A percentile compares a stretch with the other conserved stretches of the same genome.
phyloP scores from a whole-genome alignment of 64 coral and sea anemone species.

The Stichodactyla helianthus region DNA sequence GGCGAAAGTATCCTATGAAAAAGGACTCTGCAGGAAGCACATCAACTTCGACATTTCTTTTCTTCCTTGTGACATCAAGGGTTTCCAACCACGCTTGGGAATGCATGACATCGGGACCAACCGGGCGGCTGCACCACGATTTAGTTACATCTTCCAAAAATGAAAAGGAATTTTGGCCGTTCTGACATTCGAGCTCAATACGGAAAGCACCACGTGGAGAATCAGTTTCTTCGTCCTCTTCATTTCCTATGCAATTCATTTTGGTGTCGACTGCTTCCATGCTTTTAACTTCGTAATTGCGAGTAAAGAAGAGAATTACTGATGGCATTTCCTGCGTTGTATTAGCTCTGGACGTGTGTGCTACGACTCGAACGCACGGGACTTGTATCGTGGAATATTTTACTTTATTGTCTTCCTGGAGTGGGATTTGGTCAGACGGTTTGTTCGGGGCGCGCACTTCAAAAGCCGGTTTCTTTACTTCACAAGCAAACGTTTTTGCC shows the following conservation, averaged over 20 bases:
- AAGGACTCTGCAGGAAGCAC: constrained; percentile 41
- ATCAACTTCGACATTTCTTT: constrained; percentile 41
- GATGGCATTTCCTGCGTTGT: not conserved
- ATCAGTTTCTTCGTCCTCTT: not conserved
- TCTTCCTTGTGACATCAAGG: constrained; percentile 14
- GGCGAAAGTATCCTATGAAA: constrained; percentile 64
- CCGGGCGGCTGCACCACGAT: not conserved
- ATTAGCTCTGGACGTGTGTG: not conserved
- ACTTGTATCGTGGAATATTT: not conserved
- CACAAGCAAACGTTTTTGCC: constrained; percentile 61
- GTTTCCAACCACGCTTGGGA: constrained; percentile 36
- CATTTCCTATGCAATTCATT: not conserved
- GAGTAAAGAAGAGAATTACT: not conserved
- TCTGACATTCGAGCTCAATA: not conserved
- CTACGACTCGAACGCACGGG: not conserved
- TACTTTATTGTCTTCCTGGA: not conserved
- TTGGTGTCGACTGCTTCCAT: not conserved
- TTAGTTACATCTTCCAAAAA: not conserved
- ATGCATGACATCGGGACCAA: not conserved
- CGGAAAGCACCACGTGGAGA: not conserved
- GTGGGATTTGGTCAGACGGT: not conserved
- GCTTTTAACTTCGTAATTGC: not conserved
- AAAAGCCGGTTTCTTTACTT: constrained; percentile 13
- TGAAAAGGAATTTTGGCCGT: not conserved
- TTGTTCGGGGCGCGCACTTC: not conserved